Percentiles rank a stretch among this genome's conserved stretches.
phyloP scores from a whole-genome alignment of 2,113 vertebrate species.

The Oenanthe melanoleuca region DNA sequence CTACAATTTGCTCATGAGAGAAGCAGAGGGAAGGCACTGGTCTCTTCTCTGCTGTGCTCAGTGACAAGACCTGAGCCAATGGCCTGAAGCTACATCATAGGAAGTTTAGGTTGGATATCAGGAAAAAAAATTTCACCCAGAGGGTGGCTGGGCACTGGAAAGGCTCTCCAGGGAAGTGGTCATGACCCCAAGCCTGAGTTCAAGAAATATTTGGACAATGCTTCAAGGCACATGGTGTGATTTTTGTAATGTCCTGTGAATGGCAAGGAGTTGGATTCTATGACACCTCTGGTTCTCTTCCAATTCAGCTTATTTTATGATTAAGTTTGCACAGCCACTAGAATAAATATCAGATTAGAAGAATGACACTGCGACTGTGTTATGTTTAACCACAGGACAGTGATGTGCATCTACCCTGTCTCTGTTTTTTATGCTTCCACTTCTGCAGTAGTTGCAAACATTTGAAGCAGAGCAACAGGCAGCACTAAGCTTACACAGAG shows the following conservation, averaged over 20 bases:
- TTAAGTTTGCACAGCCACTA: neutral
- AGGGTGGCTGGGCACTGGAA: neutral
- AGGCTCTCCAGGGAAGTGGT: neutral
- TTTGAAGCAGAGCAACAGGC: neutral
- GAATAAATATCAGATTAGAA: neutral
- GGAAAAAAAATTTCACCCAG: neutral
- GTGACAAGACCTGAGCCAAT: neutral
- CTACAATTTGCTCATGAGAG: neutral
- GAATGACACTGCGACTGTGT: neutral
- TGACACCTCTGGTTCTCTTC: neutral
- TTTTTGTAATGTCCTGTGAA: neutral
- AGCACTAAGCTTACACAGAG: neutral
- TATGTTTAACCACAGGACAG: neutral
- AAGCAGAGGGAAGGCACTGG: neutral
- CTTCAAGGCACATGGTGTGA: neutral
- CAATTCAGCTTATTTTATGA: neutral
- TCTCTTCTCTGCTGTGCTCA: neutral
- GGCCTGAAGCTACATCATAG: neutral
- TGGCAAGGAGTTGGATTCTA: rapidly evolving
- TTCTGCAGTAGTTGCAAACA: neutral
- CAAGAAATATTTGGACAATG: neutral
- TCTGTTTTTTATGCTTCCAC: neutral
- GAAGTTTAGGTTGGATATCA: neutral
- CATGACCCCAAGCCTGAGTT: too few relatives aligned
- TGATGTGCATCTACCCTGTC: neutral